Conservation (phyloP, 2,113 vertebrate genomes). For the Cairina moschata region DNA sequence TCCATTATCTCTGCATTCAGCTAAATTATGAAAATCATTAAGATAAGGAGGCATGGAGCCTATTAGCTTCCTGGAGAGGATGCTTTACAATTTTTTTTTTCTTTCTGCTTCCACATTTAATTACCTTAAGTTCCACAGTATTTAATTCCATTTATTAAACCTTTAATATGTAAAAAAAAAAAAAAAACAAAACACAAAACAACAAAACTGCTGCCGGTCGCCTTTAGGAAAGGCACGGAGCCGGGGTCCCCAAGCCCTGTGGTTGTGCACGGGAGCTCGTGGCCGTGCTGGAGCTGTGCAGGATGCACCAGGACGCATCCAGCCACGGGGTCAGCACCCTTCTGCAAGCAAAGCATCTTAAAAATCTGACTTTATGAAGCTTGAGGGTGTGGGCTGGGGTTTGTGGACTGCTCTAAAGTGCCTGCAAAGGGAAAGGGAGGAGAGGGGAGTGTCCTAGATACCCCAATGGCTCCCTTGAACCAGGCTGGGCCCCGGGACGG, state of each 20-base stretch:
- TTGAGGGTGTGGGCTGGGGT: background rate
- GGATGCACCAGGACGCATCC: background rate
- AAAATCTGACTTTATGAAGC: background rate
- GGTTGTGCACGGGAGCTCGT: fast-evolving
- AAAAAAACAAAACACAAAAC: background rate
- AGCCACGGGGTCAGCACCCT: background rate
- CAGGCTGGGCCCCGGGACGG: background rate
- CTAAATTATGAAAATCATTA: slow-evolving; percentile 70
- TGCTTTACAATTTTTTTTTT: background rate
- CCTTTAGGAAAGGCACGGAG: background rate
- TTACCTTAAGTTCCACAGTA: slow-evolving; percentile 53
- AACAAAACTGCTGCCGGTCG: background rate
- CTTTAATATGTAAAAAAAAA: background rate
- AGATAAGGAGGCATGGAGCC: slow-evolving; percentile 48
- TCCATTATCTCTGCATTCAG: slow-evolving; percentile 66
- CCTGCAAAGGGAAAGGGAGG: background rate
- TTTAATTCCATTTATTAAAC: slow-evolving; percentile 64
- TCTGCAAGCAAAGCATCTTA: too few species aligned
- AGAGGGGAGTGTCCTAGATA: too few species aligned
- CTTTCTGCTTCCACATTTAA: slow-evolving; percentile 42
- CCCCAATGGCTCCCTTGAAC: fast-evolving
- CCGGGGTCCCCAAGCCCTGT: background rate
- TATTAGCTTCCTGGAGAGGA: slow-evolving; percentile 64
- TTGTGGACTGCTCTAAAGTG: too few species aligned
- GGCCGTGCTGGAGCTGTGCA: background rate